Conservation (phyloP, 2,888 invertebrate species). For the Rhaphigaster nebulosa region DNA sequence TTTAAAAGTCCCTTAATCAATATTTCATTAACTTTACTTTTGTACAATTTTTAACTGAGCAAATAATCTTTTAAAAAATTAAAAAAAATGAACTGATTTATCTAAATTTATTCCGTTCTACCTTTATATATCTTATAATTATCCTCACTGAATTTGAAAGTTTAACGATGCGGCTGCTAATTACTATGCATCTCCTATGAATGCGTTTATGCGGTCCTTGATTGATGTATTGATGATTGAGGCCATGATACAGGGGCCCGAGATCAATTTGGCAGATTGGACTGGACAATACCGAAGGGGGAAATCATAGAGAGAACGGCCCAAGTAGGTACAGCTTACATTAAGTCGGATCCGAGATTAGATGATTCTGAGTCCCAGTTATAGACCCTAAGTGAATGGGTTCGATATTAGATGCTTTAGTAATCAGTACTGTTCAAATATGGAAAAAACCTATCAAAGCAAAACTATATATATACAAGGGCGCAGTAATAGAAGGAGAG, state of each 20-base stretch:
- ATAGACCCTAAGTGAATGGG: neutral
- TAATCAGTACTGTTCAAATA: neutral
- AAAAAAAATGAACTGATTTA: too few species aligned
- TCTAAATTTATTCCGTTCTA: neutral
- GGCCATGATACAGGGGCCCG: neutral
- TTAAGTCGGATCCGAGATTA: neutral
- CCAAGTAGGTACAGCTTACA: neutral
- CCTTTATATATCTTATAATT: neutral
- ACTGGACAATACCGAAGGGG: neutral
- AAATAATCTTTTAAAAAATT: too few species aligned
- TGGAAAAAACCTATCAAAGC: too few species aligned
- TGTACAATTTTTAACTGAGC: too few species aligned
- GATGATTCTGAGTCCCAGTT: neutral
- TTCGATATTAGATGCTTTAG: neutral
- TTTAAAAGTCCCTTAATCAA: too few species aligned
- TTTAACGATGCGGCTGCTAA: neutral
- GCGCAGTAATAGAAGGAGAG: too few species aligned
- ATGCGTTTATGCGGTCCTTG: neutral
- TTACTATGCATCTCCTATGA: neutral
- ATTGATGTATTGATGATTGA: constrained; percentile 7
- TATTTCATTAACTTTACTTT: too few species aligned
- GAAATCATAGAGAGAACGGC: neutral
- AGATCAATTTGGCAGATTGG: neutral
- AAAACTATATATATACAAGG: too few species aligned
- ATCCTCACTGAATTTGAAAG: neutral